Evolutionary conservation across 2,113 vertebrate species (phyloP).

Genomic region (Potamarius usumacintae): DNA sequence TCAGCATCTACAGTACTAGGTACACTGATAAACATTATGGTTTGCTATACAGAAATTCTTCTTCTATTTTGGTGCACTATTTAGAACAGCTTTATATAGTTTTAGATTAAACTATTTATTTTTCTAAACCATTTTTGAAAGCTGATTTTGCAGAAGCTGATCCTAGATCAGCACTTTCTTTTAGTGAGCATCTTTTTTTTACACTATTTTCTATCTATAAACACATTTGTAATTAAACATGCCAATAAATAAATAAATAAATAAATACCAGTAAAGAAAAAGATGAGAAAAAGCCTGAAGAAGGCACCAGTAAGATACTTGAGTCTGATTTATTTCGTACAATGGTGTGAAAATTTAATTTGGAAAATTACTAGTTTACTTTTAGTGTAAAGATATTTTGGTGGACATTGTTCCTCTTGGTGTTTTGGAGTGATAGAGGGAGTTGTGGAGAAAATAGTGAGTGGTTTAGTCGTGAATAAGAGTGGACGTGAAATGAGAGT

Average conservation of each 20-base stretch:
- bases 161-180: neutral
- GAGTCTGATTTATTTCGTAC: neutral
- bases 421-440: neutral
- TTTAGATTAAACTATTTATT: neutral
- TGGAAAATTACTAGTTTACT: neutral
- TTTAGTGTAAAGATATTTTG: neutral
- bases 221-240: neutral
- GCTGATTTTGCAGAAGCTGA: neutral
- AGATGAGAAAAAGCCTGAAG: conserved; percentile 5
- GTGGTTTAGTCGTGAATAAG: neutral
- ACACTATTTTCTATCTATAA: neutral
- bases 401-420: neutral
- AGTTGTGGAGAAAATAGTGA: neutral
- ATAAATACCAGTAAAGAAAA: neutral
- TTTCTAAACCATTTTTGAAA: neutral
- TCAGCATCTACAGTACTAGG: neutral
- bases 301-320: neutral
- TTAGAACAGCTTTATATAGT: neutral
- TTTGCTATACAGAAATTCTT: neutral
- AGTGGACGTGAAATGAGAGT: neutral
- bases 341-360: neutral
- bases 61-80: neutral
- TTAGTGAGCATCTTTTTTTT: neutral
- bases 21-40: neutral
- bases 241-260: neutral